Conservation (phyloP, 2,113 vertebrate genomes). For the Miniopterus natalensis region DNA sequence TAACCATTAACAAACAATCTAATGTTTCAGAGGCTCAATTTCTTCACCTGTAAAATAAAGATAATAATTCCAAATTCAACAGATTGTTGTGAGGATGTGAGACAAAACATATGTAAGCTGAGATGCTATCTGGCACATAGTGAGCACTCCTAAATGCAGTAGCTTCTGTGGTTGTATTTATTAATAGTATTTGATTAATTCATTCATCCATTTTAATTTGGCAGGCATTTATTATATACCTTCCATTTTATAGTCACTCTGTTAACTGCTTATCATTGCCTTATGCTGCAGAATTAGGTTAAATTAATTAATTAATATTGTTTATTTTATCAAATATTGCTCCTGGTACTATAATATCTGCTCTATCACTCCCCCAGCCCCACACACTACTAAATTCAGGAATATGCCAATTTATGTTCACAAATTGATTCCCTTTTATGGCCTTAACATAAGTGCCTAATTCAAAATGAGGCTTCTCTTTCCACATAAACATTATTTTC, state of each 20-base stretch:
- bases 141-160: not conserved
- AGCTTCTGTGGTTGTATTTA: not conserved
- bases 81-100: conserved; percentile 26
- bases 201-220: not conserved
- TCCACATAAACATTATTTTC: not conserved
- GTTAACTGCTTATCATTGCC: not conserved
- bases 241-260: conserved; percentile 3
- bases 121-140: not conserved
- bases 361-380: too few species aligned
- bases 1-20: not conserved
- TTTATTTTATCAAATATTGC: conserved; percentile 11
- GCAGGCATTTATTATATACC: not conserved
- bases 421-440: not conserved
- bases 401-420: not conserved
- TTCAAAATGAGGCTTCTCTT: not conserved
- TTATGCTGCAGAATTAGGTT: not conserved
- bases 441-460: not conserved
- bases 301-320: conserved; percentile 3
- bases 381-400: not conserved
- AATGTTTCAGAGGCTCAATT: not conserved
- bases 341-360: not conserved
- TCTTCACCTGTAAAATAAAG: not conserved
- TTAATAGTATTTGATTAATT: conserved; percentile 18
- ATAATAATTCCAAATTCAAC: conserved; percentile 9
- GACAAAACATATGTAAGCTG: not conserved